Evolutionary conservation across 2,888 invertebrate species (phyloP), one percentile per base, ranked within the genome.

Genomic region (Epistrophella euchroma): DNA sequence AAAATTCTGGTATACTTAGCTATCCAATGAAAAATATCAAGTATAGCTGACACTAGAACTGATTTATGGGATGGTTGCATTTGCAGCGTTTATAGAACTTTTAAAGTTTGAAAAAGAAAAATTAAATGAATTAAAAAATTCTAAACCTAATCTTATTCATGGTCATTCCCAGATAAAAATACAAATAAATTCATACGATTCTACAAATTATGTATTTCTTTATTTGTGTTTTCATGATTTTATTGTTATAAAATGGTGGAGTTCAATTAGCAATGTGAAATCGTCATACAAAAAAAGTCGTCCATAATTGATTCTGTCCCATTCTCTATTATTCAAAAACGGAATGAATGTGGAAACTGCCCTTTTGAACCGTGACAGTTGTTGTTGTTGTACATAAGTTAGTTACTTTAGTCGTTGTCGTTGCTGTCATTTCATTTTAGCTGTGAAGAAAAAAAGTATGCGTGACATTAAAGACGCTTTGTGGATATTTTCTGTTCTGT

Each of bases 281-380:
- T 47, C 64, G 45, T 64, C 64, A 64, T 47, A 45, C 1, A 17
- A 28, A 64, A 58, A 40, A 7, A 25, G 15, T 40, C 25, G 19
- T 17, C 2, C 13, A 64, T 47, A 35, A 43, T 43, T 45, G 45
- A 45, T 32, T n/a, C 19, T 28, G 13, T 47, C 45, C 13, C 64
- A 64, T 17, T 45, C 28, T 45, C 43, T 15, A 35, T 10, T 19
- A 35, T 47, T 66, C 25, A 35, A 66, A 66, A 66, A 45, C 7
- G 25, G 17, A 64, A 28, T 19, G 52, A 78, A 66, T 78, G 37
- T 62, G 83, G 50, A 78, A 79, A 79, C 75, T 84, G 71, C 71
- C 84, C 84, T 79, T 84, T 66, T 79, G 75, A 84, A 72, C 84
- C 66, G 32, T 84, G 74, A 75, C 71, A 79, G 74, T 71, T 72